Evolutionary conservation across 2,888 invertebrate species (phyloP).

Genomic region (Gastrophysa polygoni): DNA sequence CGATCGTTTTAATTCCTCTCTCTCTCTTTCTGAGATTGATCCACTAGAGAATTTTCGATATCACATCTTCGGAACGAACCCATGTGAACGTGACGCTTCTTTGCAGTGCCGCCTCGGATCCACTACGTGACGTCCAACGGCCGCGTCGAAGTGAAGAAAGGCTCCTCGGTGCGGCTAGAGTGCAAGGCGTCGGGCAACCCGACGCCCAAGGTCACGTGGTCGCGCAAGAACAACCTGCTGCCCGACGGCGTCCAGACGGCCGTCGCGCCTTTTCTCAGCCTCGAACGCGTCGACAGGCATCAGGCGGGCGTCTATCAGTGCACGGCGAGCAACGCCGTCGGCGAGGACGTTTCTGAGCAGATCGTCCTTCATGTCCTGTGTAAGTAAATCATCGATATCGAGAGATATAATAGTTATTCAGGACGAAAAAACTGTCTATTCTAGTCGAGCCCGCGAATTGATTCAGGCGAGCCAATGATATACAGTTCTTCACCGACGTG

Average conservation of each 20-base stretch:
- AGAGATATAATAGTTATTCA: no score
- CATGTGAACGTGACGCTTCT: conserved; percentile 27
- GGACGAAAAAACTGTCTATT: no score
- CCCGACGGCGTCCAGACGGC: conserved; percentile 67
- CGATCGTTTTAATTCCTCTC: no score
- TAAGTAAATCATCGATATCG: conserved; percentile 60
- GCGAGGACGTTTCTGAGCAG: conserved; percentile 66
- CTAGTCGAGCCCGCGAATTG: no score
- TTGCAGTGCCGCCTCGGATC: conserved; percentile 69
- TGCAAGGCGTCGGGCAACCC: conserved; percentile 63
- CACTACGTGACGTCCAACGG: conserved; percentile 67
- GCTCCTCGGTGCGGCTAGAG: conserved; percentile 59
- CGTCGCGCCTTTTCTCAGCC: conserved; percentile 64
- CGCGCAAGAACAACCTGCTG: conserved; percentile 61
- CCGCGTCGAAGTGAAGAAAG: conserved; percentile 67
- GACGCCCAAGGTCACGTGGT: conserved; percentile 62
- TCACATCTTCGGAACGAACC: no score
- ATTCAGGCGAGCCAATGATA: no score
- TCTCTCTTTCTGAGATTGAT: no score
- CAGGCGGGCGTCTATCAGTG: conserved; percentile 70
- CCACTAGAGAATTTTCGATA: no score
- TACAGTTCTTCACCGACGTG: no score
- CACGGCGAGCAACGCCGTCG: conserved; percentile 68
- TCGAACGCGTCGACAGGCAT: conserved; percentile 68
- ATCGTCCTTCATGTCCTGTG: conserved; percentile 68